Percentiles rank a stretch among this genome's conserved stretches.
These are phyloP conservation scores for Petrocephalus zakoni DNA, from an alignment of 2,113 vertebrate genomes.

Conservation along the genomic window DNA sequence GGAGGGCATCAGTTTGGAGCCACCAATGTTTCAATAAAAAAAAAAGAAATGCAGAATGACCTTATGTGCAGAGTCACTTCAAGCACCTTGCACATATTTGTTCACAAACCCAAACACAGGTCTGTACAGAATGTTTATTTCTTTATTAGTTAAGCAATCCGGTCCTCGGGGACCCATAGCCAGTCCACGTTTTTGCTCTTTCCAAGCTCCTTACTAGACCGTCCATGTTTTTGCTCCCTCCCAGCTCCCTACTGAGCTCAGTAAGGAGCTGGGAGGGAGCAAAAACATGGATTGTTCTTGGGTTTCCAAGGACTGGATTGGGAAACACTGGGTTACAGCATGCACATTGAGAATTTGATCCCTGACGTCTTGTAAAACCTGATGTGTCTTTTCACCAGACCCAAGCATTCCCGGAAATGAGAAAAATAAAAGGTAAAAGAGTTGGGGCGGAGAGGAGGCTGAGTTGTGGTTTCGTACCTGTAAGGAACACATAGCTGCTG, in stretches of 20 bases:
- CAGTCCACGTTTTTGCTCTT: too few species aligned
- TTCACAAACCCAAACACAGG: background rate
- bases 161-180: too few species aligned
- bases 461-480: slow-evolving; percentile 12
- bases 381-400: background rate
- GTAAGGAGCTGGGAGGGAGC: too few species aligned
- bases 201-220: too few species aligned
- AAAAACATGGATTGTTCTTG: background rate
- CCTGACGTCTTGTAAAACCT: too few species aligned
- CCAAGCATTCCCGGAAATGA: background rate
- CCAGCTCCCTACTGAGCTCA: too few species aligned
- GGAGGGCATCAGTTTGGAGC: background rate
- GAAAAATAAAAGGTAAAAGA: background rate
- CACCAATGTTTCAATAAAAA: background rate
- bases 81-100: background rate
- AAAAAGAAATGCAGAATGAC: background rate
- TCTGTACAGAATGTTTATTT: background rate
- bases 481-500: slow-evolving; percentile 6
- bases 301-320: background rate
- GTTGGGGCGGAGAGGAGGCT: background rate
- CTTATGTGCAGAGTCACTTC: background rate
- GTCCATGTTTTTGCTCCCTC: too few species aligned
- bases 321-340: background rate
- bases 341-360: background rate
- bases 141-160: background rate